Base-by-base conservation (phyloP, 2,113 vertebrate species). In the Oreochromis tanganicae region DNA sequence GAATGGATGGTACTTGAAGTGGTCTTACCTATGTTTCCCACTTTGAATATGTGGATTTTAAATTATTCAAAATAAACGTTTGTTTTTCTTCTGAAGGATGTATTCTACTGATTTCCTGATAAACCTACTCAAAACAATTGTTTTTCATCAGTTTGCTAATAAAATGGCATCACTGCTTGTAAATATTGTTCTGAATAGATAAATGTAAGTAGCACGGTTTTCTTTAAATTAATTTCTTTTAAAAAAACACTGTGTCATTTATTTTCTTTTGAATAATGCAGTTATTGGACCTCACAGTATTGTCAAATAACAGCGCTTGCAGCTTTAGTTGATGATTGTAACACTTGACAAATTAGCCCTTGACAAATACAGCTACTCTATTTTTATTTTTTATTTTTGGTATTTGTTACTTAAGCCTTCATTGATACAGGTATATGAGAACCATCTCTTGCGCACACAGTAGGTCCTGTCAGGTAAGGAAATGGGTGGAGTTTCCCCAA, bases 401-500 rank as follows among this genome's bases (percentile, higher is more conserved):
- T 79, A 73, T 66, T 57, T 85, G 82, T 83, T 56, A 29, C 50
- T 88, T 59, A 43, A 50, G 2, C 19, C 7, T 82, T 55, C 38
- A 55, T 46, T 81, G 38, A 17, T 54, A 8, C 9, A 50, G 78
- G 82, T 84, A 61, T 71, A 84, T 85, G 90, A 90, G 61, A 48
- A 82, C n/a, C 78, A 75, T 78, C 73, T 63, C 19, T 16, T 52
- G 12, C 29, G 9, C 84, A 63, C 78, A 80, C 84, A 86, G 80
- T 55, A 73, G 84, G 68, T 50, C 7, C 43, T 43, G 86, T 87
- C 88, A 94, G 94, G 92, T 94, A 94, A 95, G 93, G 91, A 95
- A 94, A 89, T 93, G 59, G 89, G 94, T 84, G 93, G 93, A 90
- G 90, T 88, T 92, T 94, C 87, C 90, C 85, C 90, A 89, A 81